Conservation (phyloP, 2,888 invertebrate genomes). For the Cynaeus angustus region DNA sequence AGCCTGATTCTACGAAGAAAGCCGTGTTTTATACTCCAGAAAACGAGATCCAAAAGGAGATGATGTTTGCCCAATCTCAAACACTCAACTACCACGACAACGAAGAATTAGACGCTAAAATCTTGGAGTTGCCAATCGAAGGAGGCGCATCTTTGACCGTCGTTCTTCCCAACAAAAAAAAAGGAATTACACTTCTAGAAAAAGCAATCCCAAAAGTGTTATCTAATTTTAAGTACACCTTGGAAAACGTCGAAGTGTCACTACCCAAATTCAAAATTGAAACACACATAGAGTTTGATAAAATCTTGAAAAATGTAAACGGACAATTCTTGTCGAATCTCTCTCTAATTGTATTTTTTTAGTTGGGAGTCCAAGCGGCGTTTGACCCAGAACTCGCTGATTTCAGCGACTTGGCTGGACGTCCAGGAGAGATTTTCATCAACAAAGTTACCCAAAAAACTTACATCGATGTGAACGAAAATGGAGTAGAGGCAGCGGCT, state of each 20-base stretch:
- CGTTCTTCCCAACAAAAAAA: slow-evolving; percentile 58
- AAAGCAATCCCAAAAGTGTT: slow-evolving; percentile 10
- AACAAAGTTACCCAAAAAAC: slow-evolving; percentile 19
- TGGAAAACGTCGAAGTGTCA: not conserved
- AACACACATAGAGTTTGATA: not conserved
- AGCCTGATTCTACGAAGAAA: slow-evolving; percentile 48
- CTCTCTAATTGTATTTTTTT: not conserved
- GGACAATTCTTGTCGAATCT: not conserved
- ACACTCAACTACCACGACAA: not conserved
- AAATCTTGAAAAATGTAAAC: slow-evolving; percentile 21
- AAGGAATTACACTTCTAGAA: slow-evolving; percentile 46
- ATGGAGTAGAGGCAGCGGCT: slow-evolving; percentile 59
- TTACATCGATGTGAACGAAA: slow-evolving; percentile 15
- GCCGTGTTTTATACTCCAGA: not conserved
- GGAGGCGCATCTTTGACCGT: slow-evolving; percentile 58
- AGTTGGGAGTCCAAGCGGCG: not conserved
- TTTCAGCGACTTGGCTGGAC: slow-evolving; percentile 34
- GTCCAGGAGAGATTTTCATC: not conserved
- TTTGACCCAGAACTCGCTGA: not conserved
- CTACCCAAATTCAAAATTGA: slow-evolving; percentile 31
- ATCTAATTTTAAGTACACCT: not conserved
- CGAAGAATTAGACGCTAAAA: slow-evolving; percentile 5
- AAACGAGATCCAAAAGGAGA: too few species aligned
- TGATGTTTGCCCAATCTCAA: too few species aligned
- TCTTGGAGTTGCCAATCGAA: slow-evolving; percentile 57